Conservation (phyloP, 2,797 vertebrate species). For the Phrynocephalus forsythii region DNA sequence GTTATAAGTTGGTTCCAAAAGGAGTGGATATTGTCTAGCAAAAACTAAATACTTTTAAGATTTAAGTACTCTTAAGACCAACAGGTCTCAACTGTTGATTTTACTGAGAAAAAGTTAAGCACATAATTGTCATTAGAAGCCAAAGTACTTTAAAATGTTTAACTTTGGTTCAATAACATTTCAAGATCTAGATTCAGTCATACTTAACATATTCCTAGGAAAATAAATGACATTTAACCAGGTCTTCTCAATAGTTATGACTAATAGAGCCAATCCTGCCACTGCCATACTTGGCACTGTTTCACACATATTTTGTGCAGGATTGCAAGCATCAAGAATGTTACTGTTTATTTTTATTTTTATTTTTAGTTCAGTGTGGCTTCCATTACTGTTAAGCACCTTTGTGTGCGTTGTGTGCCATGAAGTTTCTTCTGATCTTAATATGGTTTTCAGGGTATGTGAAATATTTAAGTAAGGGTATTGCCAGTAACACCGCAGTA, state of each 20-base stretch:
- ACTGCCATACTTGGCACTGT: not conserved
- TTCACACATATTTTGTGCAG: slow-evolving; percentile 2
- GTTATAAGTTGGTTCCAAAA: too few species aligned
- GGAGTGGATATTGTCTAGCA: not conserved
- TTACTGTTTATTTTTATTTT: not conserved
- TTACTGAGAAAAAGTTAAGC: not conserved
- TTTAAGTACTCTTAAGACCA: not conserved
- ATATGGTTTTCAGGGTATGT: too few species aligned
- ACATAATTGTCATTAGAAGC: not conserved
- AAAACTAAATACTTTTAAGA: slow-evolving; percentile 16
- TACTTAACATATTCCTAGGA: not conserved
- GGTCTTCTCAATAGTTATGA: not conserved
- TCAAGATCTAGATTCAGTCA: not conserved
- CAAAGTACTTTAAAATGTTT: not conserved
- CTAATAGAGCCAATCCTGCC: not conserved
- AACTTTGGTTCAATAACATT: not conserved
- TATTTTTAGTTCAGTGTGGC: not conserved
- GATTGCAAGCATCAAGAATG: not conserved
- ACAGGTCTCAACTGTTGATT: not conserved
- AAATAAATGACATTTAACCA: not conserved
- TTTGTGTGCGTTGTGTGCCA: not conserved
- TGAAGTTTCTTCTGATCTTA: too few species aligned
- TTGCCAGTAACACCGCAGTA: too few species aligned
- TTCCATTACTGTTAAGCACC: not conserved
- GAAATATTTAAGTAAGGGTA: too few species aligned